phyloP scores from a whole-genome alignment of 2,113 vertebrate genomes.

The Aythya baeri region DNA sequence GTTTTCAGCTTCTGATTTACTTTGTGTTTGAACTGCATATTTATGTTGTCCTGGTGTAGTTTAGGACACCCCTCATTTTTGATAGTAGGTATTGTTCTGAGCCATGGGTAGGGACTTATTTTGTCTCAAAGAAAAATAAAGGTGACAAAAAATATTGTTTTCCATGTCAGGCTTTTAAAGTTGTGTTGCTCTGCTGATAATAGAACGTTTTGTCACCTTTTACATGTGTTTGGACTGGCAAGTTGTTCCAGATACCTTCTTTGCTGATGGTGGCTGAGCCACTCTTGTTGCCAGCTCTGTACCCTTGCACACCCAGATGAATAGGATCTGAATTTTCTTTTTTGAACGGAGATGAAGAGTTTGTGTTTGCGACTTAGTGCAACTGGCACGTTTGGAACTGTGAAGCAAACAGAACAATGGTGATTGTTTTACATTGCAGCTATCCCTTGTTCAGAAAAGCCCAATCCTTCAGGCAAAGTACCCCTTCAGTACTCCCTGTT shows the following conservation, averaged over 20 bases:
- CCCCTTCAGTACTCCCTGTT: background rate
- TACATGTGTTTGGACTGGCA: background rate
- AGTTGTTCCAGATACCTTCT: background rate
- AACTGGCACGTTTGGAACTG: background rate
- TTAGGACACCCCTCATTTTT: background rate
- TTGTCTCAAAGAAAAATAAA: background rate
- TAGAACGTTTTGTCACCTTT: background rate
- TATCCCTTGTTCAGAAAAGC: background rate
- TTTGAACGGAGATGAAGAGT: background rate
- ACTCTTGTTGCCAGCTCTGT: background rate
- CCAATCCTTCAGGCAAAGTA: background rate
- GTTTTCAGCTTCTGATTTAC: background rate
- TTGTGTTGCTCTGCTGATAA: background rate
- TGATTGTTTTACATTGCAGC: background rate
- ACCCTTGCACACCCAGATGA: background rate
- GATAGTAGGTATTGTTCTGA: background rate
- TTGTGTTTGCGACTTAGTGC: background rate
- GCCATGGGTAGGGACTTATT: background rate
- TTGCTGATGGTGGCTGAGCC: background rate
- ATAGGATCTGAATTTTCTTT: background rate
- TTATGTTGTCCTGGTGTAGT: background rate
- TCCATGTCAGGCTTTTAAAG: background rate
- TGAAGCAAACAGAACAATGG: background rate
- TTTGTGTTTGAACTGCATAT: background rate
- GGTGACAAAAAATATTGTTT: background rate